Evolutionary conservation across 2,888 invertebrate genomes (phyloP), one percentile per base, ranked within the genome.

Genomic region (Tuta absoluta): DNA sequence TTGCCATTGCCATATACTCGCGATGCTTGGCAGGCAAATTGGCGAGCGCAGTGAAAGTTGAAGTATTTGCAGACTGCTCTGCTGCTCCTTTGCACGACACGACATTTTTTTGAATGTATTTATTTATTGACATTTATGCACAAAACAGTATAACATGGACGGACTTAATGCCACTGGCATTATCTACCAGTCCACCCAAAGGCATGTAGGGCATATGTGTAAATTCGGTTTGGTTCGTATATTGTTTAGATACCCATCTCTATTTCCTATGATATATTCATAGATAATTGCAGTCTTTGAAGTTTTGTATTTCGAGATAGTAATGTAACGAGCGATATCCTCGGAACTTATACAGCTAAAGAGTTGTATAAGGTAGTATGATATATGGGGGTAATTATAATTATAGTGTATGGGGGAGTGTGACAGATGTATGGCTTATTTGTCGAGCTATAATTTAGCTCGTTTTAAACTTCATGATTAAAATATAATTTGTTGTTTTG

Each of bases 231-330:
- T 28, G 3, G 8, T 48, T 19, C 51, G 24, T 10, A 51, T 51
- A 51, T 14, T 53, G 4, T 24, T 51, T 8, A 21, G 2, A 21
- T 24, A 12, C 33, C 17, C 56, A 33, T 2, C 56, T 3, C 56
- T 56, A 56, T 33, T 17, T 17, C 14, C 69, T 71, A 69, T 75
- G 75, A 79, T 78, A 74, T 73, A 73, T 74, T 69, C 65, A 59
- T 68, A 64, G 67, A 68, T 72, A 75, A 75, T 73, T 67, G 66
- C 63, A 62, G 65, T 64, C 67, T 68, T 69, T 71, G 69, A 75
- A 72, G 67, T 71, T 72, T 70, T 72, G 48, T 61, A 61, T 61
- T 61, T 61, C 24, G 49, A 61, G 49, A 28, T 41, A n/a, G 24
- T 17, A 49, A 49, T 19, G 48, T 12, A 61, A 61, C 19, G 61